Conservation (phyloP, 2,113 vertebrate genomes). For the Boulengeromyrus knoepffleri region DNA sequence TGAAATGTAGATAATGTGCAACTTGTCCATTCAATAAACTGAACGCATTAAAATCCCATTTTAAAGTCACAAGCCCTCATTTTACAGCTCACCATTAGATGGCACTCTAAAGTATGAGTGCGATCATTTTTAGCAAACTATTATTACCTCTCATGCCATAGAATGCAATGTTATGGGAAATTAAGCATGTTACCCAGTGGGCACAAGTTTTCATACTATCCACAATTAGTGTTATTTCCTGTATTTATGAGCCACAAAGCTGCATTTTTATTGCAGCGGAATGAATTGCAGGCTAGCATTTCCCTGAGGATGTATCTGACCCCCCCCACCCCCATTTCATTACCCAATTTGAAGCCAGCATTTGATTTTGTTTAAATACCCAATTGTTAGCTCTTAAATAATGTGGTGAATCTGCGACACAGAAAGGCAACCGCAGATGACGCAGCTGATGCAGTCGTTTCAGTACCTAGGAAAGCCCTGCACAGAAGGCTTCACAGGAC, state of each 20-base stretch:
- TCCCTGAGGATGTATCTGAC: not conserved
- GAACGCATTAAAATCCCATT: not conserved
- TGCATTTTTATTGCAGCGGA: not conserved
- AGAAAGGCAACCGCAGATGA: not conserved
- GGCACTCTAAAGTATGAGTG: not conserved
- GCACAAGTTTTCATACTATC: not conserved
- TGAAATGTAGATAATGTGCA: not conserved
- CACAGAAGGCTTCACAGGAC: not conserved
- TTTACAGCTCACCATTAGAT: conserved; percentile 1
- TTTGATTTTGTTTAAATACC: not conserved
- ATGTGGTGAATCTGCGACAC: not conserved
- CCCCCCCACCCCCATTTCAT: not conserved
- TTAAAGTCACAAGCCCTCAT: not conserved
- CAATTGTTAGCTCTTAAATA: not conserved
- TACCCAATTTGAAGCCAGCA: not conserved
- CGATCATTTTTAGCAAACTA: not conserved
- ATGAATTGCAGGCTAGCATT: not conserved
- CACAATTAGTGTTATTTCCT: not conserved
- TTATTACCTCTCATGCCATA: not conserved
- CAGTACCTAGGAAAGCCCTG: not conserved
- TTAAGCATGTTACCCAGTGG: not conserved
- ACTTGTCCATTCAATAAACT: not conserved
- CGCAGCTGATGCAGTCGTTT: not conserved
- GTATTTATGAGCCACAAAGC: not conserved
- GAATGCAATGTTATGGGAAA: not conserved